Evolutionary conservation across 2,888 invertebrate genomes (phyloP).

Genomic region (Synergus gifuensis): DNA sequence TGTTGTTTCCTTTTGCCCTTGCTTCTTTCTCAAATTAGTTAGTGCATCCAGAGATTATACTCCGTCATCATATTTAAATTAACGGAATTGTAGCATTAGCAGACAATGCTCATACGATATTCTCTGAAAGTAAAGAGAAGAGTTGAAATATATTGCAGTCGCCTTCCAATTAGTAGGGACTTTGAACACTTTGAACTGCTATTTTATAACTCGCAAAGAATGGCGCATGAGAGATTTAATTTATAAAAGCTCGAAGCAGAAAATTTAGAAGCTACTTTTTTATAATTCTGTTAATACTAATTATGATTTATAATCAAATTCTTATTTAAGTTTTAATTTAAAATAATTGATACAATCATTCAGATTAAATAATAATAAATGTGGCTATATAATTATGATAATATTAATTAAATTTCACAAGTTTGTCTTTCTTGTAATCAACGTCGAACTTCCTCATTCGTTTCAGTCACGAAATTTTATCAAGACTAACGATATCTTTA

Average conservation of each 20-base stretch:
- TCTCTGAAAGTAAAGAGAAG: not conserved
- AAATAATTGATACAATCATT: too few relatives aligned
- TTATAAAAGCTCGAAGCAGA: constrained; percentile 11
- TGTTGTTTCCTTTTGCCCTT: constrained; percentile 30
- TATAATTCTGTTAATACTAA: not conserved
- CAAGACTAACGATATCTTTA: constrained; percentile 18
- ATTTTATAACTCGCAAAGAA: not conserved
- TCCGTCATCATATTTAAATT: constrained; percentile 5
- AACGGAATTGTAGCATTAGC: not conserved
- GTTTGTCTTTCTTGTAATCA: not conserved
- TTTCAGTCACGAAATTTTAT: not conserved
- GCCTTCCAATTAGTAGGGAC: constrained; percentile 20
- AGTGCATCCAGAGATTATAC: not conserved
- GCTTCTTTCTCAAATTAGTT: constrained; percentile 24
- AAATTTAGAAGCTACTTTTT: not conserved
- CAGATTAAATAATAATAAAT: too few relatives aligned
- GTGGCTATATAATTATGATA: too few relatives aligned
- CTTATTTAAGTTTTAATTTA: too few relatives aligned
- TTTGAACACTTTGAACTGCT: not conserved
- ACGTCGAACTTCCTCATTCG: not conserved
- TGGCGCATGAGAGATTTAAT: not conserved
- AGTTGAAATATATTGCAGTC: not conserved
- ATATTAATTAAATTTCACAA: not conserved
- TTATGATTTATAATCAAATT: too few relatives aligned
- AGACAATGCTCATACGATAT: not conserved